A percentile compares a stretch with the other conserved stretches of the same genome.
phyloP scores from a whole-genome alignment of 2,797 vertebrate species.

The Carapus acus region DNA sequence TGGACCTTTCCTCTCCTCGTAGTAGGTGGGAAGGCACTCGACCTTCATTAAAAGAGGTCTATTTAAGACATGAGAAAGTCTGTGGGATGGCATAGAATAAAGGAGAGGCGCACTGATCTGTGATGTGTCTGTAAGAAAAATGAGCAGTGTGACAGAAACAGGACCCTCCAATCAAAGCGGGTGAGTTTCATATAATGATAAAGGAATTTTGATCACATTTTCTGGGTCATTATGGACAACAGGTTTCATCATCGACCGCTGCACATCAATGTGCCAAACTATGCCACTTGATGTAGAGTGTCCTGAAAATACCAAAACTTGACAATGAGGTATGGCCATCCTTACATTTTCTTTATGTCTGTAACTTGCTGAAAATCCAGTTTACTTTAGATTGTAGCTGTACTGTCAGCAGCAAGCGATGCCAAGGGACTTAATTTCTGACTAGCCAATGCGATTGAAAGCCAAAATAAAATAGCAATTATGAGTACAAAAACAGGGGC shows the following conservation, averaged over 20 bases:
- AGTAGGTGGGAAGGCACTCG: slow-evolving; percentile 40
- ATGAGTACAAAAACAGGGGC: slow-evolving; percentile 18
- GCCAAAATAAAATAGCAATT: slow-evolving; percentile 30
- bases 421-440: slow-evolving; percentile 32
- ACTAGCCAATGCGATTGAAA: slow-evolving; percentile 38
- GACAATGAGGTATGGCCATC: not conserved
- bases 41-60: slow-evolving; percentile 50
- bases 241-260: slow-evolving; percentile 10
- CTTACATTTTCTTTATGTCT: not conserved
- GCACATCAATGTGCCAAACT: not conserved
- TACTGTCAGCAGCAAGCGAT: slow-evolving; percentile 1
- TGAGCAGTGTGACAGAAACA: slow-evolving; percentile 1
- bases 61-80: slow-evolving; percentile 41
- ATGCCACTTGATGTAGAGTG: not conserved
- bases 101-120: slow-evolving; percentile 28
- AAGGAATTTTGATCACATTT: not conserved
- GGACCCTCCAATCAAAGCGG: slow-evolving; percentile 16
- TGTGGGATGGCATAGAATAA: slow-evolving; percentile 37
- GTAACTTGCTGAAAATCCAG: not conserved
- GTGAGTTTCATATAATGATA: slow-evolving; percentile 11
- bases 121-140: slow-evolving; percentile 33
- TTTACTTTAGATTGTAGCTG: not conserved
- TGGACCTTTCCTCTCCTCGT: slow-evolving; percentile 53
- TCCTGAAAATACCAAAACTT: not conserved
- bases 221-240: not conserved